Base-by-base conservation (phyloP, 2,113 vertebrate genomes). In the Anarhynchus alexandrinus region DNA sequence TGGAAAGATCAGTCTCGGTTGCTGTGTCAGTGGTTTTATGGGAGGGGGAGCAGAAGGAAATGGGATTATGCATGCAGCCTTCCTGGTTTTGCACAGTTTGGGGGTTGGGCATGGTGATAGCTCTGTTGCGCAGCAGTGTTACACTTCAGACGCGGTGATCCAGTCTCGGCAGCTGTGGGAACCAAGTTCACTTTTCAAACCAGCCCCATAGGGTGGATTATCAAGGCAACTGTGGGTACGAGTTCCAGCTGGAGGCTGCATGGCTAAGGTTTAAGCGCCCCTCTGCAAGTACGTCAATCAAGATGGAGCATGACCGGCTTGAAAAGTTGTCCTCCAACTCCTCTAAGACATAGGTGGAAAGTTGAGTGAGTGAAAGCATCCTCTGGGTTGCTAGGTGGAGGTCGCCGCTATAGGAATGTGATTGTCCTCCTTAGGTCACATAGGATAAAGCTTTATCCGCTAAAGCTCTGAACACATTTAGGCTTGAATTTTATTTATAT, bases 111-210 rank as follows among this genome's bases (percentile, higher is more conserved):
- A 9, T 5, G 38, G 57, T 29, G 45, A 15, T 14, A 51, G 40
- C 62, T 66, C 8, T 27, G n/a, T 59, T 45, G 1, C 3, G 34
- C 71, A 45, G 71, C 40, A 43, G 18, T 7, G 21, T 54, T 40
- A 34, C 29, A 21, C 58, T n/a, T 72, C 32, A 22, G 51, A 27
- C 80, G 3, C 1, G 0, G 0, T 7, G 23, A 40, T 67, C n/a
- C 47, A 5, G 29, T 23, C 79, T 61, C 27, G 18, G 43, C 42
- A 54, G 42, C 47, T 69, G 21, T 58, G 72, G 43, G 43, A 89
- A 47, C 29, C 32, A 40, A 54, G 34, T 20, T 54, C 13, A 1
- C 32, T 73, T 65, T 70, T 38, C 61, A 73, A 90, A 23, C 18
- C 55, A 52, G 61, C 36, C 36, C n/a, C 15, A 3, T 16, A 12